Evolutionary conservation across 2,797 vertebrate species (phyloP).

Genomic region (Leucoraja ocellata): DNA sequence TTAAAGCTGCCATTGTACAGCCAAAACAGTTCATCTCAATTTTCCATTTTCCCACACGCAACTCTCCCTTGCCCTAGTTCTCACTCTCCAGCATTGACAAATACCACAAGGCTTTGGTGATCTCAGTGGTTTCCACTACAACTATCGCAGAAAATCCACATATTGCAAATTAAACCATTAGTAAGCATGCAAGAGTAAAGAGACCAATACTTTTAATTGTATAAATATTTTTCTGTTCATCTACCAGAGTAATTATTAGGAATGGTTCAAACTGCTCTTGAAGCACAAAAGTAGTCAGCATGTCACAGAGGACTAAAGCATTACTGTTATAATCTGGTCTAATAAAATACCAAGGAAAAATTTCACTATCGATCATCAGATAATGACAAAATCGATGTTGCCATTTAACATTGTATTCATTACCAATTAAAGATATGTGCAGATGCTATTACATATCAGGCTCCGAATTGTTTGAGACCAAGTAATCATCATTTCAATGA

Average conservation of each 20-base stretch:
- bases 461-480: neutral
- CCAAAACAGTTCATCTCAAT: neutral
- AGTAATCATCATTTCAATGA: neutral
- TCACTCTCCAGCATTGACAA: neutral
- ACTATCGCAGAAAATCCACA: neutral
- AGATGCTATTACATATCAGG: neutral
- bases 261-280: neutral
- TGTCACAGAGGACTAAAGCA: neutral
- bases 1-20: neutral
- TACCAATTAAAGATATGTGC: neutral
- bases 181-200: neutral
- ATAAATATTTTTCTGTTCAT: neutral
- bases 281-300: neutral
- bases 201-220: neutral
- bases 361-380: neutral
- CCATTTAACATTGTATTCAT: neutral
- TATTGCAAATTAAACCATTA: neutral
- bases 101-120: neutral
- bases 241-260: neutral
- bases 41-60: neutral
- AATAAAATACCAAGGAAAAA: neutral
- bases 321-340: neutral
- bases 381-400: neutral
- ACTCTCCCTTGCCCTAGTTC: no score
- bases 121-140: neutral